phyloP scores from a whole-genome alignment of 2,888 invertebrate genomes.

The Aricia artaxerxes region DNA sequence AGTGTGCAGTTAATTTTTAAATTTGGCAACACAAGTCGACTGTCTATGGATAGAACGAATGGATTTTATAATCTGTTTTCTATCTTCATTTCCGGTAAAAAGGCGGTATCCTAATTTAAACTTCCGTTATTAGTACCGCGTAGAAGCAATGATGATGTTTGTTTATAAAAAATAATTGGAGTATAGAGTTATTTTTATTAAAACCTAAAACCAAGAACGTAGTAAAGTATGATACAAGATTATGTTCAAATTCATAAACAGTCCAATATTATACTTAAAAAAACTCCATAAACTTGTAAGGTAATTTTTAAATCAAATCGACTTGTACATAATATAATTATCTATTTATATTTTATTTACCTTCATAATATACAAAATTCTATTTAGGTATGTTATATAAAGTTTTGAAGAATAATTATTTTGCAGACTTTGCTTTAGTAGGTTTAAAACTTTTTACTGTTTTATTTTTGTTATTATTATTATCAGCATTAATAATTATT shows the following conservation, averaged over 20 bases:
- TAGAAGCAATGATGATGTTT: neutral
- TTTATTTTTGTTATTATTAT: too few relatives aligned
- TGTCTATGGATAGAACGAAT: constrained; percentile 51
- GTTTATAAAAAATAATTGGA: neutral
- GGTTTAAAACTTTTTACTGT: too few relatives aligned
- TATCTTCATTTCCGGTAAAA: constrained; percentile 55
- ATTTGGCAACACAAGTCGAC: constrained; percentile 38
- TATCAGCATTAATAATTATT: too few relatives aligned
- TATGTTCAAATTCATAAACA: neutral
- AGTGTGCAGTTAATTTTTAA: neutral
- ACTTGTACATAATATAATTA: neutral
- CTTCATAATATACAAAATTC: neutral
- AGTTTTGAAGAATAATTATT: neutral
- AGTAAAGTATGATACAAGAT: neutral
- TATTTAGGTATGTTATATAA: neutral
- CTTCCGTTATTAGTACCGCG: constrained; percentile 46
- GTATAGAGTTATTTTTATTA: neutral
- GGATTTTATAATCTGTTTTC: constrained; percentile 38
- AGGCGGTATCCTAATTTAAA: constrained; percentile 60
- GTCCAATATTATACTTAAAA: neutral
- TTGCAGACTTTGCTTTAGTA: too few relatives aligned
- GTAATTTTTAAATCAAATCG: neutral
- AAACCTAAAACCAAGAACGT: neutral
- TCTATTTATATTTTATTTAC: neutral
- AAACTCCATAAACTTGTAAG: neutral